These are phyloP conservation scores for Seison nebaliae DNA, from an alignment of 1,140 invertebrate genomes.

Conservation along the genomic window DNA sequence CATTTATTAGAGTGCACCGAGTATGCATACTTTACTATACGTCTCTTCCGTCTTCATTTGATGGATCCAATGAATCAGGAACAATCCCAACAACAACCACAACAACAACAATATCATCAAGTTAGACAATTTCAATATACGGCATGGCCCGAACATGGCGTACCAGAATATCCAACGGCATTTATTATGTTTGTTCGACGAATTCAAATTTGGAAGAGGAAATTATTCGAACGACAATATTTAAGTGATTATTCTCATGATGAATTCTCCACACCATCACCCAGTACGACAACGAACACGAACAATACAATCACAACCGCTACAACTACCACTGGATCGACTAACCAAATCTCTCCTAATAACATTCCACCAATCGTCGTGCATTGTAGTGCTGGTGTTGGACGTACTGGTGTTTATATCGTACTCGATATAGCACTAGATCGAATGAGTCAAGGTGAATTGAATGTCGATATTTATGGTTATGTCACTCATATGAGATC, in stretches of 20 bases:
- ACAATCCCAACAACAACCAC: slow-evolving; percentile 21
- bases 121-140: slow-evolving; percentile 85
- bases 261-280: slow-evolving; percentile 26
- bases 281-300: no score
- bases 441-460: slow-evolving; percentile 50
- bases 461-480: slow-evolving; percentile 89
- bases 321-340: no score
- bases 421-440: slow-evolving; percentile 91
- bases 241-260: background rate
- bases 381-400: slow-evolving; percentile 87
- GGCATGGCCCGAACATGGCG: slow-evolving; percentile 95
- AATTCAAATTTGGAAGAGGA: slow-evolving; percentile 39
- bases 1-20: slow-evolving; percentile 66
- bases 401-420: slow-evolving; percentile 70
- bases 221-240: background rate
- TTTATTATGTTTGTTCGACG: slow-evolving; percentile 83
- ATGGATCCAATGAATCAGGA: slow-evolving; percentile 17
- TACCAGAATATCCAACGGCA: slow-evolving; percentile 86
- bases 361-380: slow-evolving; percentile 74
- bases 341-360: no score
- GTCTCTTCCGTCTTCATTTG: slow-evolving; percentile 63
- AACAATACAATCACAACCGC: no score
- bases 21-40: slow-evolving; percentile 79
- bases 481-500: slow-evolving; percentile 84
- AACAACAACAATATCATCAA: slow-evolving; percentile 30